phyloP scores from a whole-genome alignment of 1,140 invertebrate species.

The Drosophila lowei region DNA sequence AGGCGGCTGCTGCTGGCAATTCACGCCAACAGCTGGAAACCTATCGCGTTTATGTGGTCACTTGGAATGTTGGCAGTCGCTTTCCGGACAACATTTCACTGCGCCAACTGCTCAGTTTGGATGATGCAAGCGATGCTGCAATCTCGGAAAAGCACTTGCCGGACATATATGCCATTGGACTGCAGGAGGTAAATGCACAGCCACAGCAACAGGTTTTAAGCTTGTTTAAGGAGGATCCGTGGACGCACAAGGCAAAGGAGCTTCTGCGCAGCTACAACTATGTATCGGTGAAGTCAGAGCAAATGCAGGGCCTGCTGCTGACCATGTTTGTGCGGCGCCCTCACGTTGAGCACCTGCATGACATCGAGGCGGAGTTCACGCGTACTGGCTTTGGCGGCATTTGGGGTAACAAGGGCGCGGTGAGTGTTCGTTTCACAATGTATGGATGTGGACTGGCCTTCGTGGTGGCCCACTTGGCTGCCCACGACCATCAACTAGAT shows the following conservation, averaged over 20 bases:
- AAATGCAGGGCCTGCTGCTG: conserved; percentile 91
- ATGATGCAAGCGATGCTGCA: conserved; percentile 83
- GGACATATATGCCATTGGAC: conserved; percentile 92
- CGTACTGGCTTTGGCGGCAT: conserved; percentile 94
- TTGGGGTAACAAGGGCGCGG: conserved; percentile 98
- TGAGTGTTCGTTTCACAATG: conserved; percentile 92
- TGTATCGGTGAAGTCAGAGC: conserved; percentile 90
- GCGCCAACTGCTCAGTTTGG: conserved; percentile 87
- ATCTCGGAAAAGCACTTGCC: conserved; percentile 85
- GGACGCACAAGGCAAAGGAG: conserved; percentile 90
- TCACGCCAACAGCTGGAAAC: conserved; percentile 57
- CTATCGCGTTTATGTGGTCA: conserved; percentile 87
- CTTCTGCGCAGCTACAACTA: conserved; percentile 88
- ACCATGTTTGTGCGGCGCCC: conserved; percentile 90
- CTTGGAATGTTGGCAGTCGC: conserved; percentile 93
- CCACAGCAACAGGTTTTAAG: conserved; percentile 93
- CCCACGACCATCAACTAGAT: conserved; percentile 91
- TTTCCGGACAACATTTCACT: conserved; percentile 88
- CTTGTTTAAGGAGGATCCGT: conserved; percentile 92
- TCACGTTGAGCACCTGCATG: conserved; percentile 90
- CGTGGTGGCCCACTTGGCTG: conserved; percentile 94
- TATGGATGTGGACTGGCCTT: conserved; percentile 94
- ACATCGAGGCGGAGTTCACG: conserved; percentile 93
- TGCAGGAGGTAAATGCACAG: conserved; percentile 95
- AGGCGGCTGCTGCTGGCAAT: too few species aligned